Conservation (phyloP, 2,888 invertebrate genomes). For the Deilephila porcellus region DNA sequence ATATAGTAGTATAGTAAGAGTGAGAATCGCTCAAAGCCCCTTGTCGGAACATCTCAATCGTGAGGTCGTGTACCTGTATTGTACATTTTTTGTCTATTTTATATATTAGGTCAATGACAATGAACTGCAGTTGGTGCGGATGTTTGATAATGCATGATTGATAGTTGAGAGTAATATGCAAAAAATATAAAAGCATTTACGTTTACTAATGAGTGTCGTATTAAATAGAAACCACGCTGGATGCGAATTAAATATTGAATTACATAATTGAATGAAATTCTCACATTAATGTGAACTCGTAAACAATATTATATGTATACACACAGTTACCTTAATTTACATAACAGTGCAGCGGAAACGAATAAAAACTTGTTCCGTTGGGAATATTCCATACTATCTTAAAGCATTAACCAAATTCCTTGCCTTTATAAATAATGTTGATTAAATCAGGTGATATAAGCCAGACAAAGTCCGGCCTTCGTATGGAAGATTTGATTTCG, state of each 20-base stretch:
- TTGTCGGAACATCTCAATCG: constrained; percentile 29
- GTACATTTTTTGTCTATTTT: constrained; percentile 42
- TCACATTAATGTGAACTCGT: neutral
- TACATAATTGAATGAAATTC: neutral
- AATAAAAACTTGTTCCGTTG: neutral
- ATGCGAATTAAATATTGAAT: neutral
- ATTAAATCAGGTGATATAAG: neutral
- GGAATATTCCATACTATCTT: neutral
- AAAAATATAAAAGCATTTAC: neutral
- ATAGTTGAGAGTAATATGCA: neutral
- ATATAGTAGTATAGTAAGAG: constrained; percentile 45
- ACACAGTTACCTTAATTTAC: neutral
- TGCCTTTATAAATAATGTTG: no score
- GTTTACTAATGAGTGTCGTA: no score
- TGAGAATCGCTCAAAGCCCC: constrained; percentile 44
- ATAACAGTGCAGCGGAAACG: neutral
- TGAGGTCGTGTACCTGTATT: constrained; percentile 39
- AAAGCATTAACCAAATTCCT: neutral
- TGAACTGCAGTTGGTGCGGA: constrained; percentile 46
- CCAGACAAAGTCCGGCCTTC: neutral
- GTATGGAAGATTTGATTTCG: neutral
- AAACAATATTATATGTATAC: neutral
- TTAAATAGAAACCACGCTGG: no score
- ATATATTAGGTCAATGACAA: constrained; percentile 57
- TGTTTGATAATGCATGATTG: neutral